Percentiles rank a stretch among this genome's conserved stretches.
Conservation (phyloP, 2,797 vertebrate genomes). For the Poecilia gillii region DNA sequence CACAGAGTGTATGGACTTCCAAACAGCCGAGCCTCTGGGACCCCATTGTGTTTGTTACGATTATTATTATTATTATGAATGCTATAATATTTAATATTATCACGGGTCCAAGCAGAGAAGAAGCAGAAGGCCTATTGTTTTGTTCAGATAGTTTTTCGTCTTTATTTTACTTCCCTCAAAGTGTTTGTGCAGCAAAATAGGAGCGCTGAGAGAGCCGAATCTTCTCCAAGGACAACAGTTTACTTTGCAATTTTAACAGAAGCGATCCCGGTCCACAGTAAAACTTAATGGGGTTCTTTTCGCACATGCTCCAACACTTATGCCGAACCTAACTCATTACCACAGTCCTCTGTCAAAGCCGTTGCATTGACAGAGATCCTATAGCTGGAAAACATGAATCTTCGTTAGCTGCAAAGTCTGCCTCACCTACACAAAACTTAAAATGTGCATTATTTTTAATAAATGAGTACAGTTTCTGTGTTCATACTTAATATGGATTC, state of each 20-base stretch:
- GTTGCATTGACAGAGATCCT: not conserved
- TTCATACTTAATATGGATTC: not conserved
- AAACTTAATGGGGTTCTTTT: slow-evolving; percentile 9
- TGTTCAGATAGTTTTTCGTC: slow-evolving; percentile 3
- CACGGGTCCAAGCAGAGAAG: slow-evolving; percentile 15
- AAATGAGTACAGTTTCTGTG: not conserved
- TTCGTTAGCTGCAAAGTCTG: not conserved
- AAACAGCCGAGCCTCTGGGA: slow-evolving; percentile 20
- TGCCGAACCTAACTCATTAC: not conserved
- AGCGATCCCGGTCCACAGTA: slow-evolving; percentile 4
- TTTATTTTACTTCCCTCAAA: slow-evolving; percentile 24
- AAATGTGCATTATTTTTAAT: not conserved
- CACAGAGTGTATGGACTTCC: slow-evolving; percentile 4
- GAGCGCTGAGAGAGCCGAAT: slow-evolving; percentile 20
- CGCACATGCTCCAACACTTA: not conserved
- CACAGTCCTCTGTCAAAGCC: not conserved
- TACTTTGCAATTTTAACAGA: slow-evolving; percentile 12
- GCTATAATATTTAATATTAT: slow-evolving; percentile 23
- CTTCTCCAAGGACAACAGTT: slow-evolving; percentile 20
- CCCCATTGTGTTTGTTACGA: slow-evolving; percentile 14
- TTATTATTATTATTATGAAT: slow-evolving; percentile 26
- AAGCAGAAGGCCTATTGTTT: slow-evolving; percentile 20
- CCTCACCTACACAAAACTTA: not conserved
- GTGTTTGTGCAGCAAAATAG: slow-evolving; percentile 20
- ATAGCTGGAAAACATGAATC: not conserved